Conservation (phyloP, 2,113 vertebrate species). For the Nothocercus nigrocapillus region DNA sequence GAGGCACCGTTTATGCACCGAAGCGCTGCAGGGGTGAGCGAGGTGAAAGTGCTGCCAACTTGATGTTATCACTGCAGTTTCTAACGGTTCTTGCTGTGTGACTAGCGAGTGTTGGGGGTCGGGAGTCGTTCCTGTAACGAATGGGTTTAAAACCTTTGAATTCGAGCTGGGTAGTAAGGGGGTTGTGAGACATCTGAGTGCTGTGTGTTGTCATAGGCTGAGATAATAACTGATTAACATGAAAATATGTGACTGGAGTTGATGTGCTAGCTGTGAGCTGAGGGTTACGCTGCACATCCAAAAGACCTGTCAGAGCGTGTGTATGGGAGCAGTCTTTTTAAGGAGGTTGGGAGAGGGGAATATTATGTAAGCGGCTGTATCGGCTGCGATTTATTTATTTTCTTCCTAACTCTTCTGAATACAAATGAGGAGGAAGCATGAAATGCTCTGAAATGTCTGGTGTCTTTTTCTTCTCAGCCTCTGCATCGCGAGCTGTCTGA, state of each 20-base stretch:
- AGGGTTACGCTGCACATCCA: not conserved
- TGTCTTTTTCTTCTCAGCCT: not conserved
- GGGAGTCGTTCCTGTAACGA: not conserved
- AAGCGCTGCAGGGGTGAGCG: not conserved
- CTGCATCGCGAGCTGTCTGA: not conserved
- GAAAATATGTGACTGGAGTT: not conserved
- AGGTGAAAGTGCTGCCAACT: not conserved
- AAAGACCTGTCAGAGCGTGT: not conserved
- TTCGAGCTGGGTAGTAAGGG: not conserved
- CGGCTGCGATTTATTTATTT: not conserved
- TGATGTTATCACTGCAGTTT: not conserved
- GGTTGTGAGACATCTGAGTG: not conserved
- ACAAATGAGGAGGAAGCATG: not conserved
- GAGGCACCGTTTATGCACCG: not conserved
- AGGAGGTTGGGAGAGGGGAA: not conserved
- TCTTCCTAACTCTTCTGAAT: not conserved
- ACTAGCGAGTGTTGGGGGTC: accelerated
- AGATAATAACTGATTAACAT: slow-evolving; percentile 16
- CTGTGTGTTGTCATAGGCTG: not conserved
- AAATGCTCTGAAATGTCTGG: not conserved
- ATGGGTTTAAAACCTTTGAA: not conserved
- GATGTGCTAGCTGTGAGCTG: not conserved
- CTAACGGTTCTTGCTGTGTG: not conserved
- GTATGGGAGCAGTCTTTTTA: not conserved
- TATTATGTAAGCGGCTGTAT: not conserved